Conservation (phyloP, 1,140 invertebrate species). For the Hirudo medicinalis region DNA sequence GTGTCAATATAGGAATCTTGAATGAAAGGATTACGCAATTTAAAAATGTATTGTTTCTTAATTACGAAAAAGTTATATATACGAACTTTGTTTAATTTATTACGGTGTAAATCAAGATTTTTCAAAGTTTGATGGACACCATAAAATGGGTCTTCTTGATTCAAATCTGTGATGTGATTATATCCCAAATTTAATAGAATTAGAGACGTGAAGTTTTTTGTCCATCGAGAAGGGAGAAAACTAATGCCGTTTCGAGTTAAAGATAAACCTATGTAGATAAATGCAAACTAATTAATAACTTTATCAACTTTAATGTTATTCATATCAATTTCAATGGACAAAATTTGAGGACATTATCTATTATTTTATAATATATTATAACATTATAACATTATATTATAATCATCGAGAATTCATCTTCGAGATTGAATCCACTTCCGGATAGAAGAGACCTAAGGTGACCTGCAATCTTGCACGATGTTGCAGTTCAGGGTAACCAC, state of each 20-base stretch:
- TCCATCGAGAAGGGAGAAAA: constrained; percentile 13
- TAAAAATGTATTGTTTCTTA: too few species aligned
- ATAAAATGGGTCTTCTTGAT: not conserved
- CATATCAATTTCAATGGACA: too few species aligned
- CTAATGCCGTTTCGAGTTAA: constrained; percentile 10
- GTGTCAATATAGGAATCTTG: not conserved
- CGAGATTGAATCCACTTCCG: too few species aligned
- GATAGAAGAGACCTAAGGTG: too few species aligned
- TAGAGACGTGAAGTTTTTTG: constrained; percentile 4
- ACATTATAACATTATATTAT: too few species aligned
- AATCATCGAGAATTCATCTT: too few species aligned
- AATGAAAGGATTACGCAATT: too few species aligned
- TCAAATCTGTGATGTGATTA: constrained; percentile 3
- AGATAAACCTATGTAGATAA: not conserved
- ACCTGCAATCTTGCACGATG: too few species aligned
- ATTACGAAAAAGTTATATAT: not conserved
- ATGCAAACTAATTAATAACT: too few species aligned
- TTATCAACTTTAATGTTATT: not conserved
- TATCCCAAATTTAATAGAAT: constrained; percentile 14
- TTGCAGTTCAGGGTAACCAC: too few species aligned
- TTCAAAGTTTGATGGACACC: not conserved
- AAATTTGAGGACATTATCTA: too few species aligned
- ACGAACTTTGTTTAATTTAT: not conserved
- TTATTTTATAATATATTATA: too few species aligned
- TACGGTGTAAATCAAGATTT: constrained; percentile 17